Evolutionary conservation across 2,113 vertebrate species (phyloP), one percentile per base, ranked within the genome.

Genomic region (Ramphastos sulfuratus): DNA sequence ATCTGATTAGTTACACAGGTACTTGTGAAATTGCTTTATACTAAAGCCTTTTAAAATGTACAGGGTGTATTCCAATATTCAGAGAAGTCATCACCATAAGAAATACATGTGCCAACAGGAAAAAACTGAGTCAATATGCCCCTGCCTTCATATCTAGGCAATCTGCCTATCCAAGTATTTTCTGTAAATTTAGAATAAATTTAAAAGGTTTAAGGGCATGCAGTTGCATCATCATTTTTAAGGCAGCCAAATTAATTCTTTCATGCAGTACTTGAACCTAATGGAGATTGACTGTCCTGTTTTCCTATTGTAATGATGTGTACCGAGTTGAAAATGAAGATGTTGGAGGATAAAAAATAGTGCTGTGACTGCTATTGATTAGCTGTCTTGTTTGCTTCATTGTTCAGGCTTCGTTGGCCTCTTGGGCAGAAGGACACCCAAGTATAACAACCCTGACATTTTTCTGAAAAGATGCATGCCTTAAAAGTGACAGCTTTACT

Each of bases 391-490:
- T 94, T 97, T 95, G 92, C 96, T 87, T 93, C 95, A 95, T 96
- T 96, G 96, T 97, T 96, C 78, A 89, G 93, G 88, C 89, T 92
- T 95, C 16, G 12, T 58, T 97, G 96, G 96, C 94, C 97, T 97
- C 95, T 96, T 92, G 94, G 97, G 96, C 93, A 96, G 87, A 93
- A 93, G 95, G 97, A 97, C 93, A 91, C 94, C 96, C 93, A 96
- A 97, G 94, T 96, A 95, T 96, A 97, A 96, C 95, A 97, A 94
- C 90, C 80, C 95, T 97, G 97, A 96, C 97, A 96, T 97, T 96
- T 97, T 95, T 92, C 89, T 96, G 95, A 94, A 92, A 95, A 94
- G 95, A 95, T 87, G 72, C 90, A 82, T 84, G 93, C 94, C 92
- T 96, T 96, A 85, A 88, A 96, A 97, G 92, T 96, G 96, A 95